Percentiles rank a stretch among this genome's conserved stretches.
phyloP scores from a whole-genome alignment of 2,113 vertebrate genomes.

The Mesoclemmys tuberculata region DNA sequence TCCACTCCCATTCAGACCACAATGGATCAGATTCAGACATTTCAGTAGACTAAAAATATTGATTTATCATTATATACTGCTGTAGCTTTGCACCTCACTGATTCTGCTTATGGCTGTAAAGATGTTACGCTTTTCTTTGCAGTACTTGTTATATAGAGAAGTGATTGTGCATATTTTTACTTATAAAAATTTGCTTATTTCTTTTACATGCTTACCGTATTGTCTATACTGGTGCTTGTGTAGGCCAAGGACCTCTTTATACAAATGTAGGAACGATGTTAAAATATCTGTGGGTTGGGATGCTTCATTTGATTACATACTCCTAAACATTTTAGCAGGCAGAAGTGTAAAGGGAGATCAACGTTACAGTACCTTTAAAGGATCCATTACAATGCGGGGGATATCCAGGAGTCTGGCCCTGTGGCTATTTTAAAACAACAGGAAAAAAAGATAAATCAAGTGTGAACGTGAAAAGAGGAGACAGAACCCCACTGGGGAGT shows the following conservation, averaged over 20 bases:
- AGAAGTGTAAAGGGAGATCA: conserved; percentile 41
- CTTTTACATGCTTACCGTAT: conserved; percentile 56
- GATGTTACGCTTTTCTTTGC: conserved; percentile 46
- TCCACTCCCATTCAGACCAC: neutral
- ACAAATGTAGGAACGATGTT: conserved; percentile 60
- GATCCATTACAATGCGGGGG: neutral
- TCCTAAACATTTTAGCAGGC: conserved; percentile 51
- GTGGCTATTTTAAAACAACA: conserved; percentile 21
- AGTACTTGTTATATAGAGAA: conserved; percentile 64
- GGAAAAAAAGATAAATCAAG: neutral
- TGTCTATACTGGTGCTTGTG: conserved; percentile 72
- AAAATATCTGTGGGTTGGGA: conserved; percentile 45
- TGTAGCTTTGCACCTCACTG: conserved; percentile 56
- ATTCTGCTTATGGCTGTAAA: conserved; percentile 59
- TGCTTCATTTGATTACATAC: conserved; percentile 58
- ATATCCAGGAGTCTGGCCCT: conserved; percentile 18
- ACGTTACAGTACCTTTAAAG: conserved; percentile 21
- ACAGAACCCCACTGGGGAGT: neutral
- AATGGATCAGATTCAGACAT: conserved; percentile 32
- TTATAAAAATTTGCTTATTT: conserved; percentile 60
- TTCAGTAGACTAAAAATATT: conserved; percentile 56
- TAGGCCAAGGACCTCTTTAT: conserved; percentile 59
- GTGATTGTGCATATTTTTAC: conserved; percentile 62
- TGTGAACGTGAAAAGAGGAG: neutral
- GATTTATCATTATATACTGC: conserved; percentile 46